Base-by-base conservation (phyloP, 2,113 vertebrate genomes). In the Raja brachyura region DNA sequence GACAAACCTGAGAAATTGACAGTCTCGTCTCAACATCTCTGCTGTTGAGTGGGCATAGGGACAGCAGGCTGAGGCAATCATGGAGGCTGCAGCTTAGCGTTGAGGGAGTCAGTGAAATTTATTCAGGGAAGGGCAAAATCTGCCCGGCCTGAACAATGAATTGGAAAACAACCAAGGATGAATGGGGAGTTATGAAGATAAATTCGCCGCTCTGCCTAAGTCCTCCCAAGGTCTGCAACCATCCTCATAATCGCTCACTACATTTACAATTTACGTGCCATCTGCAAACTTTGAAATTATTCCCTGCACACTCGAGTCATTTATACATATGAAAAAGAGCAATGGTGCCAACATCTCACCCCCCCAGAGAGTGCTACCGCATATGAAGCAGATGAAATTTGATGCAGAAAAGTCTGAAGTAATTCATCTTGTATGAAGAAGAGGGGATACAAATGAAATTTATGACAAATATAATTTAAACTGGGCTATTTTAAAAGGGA, bases 1-100 rank as follows among this genome's bases (percentile, higher is more conserved):
- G 63, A 56, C 83, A 88, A 63, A 88, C n/a, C n/a, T 88, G 59
- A 88, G n/a, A 59, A 63, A 33, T 66, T 88, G 83, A 56, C 59
- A 88, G 63, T 63, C 28, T 31, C 83, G 28, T 63, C 14, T 1
- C 28, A 0, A 61, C 13, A 31, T 63, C 63, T 88, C 63, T 88
- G 59, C 31, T 63, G 5, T 13, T n/a, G 59, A 66, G 83, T 18
- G 63, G 14, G 59, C 25, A 5, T n/a, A 88, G 28, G 25, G 59
- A 31, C 83, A 88, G 5, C 31, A 13, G 83, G n/a, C 83, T 61
- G n/a, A 31, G 56, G 59, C 83, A 63, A 63, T 88, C 83, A 63
- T 88, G 63, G 14, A 88, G 83, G 59, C 31, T 88, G 59, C 31
- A 63, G 59, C 1, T 63, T 88, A 13, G 59, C 83, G 31, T 66